Base-by-base conservation (phyloP, 1,140 invertebrate species). In the Lasaia peninsularis region DNA sequence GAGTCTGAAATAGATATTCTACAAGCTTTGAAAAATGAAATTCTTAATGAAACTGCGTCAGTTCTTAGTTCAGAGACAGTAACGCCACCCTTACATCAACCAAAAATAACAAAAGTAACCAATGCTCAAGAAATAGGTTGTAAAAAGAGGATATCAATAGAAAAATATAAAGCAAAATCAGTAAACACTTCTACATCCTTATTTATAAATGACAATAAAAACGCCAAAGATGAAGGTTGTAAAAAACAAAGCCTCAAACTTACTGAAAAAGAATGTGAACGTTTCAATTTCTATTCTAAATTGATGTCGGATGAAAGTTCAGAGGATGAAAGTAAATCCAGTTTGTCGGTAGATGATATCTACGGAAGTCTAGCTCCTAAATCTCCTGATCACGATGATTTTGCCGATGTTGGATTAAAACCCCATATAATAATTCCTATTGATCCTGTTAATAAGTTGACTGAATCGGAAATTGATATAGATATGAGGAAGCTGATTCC, bases 241-340 rank as follows among this genome's bases (percentile, higher is more conserved):
- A 85, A 78, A 62, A 87, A 88, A 67, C 71, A 82, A 61, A 88
- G 81, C 58, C 60, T 88, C 33, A 88, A 84, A 67, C 71, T 90
- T 53, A 90, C 89, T 9, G 82, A 86, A 60, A 89, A 89, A 65
- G 89, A 90, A 76, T 78, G 92, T 34, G 91, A 93, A 74, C 91
- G 91, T 69, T 90, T 93, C 56, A 93, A 93, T 67, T 89, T 86
- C 21, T 83, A 62, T 66, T 72, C 48, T 73, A 91, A 60, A 82
- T 73, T 59, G 80, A 55, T 63, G n/a, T 60, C 75, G 7, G 69
- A 67, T 58, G 76, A 81, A 58, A 75, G 71, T 62, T 81, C 80
- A 50, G 79, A 79, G 9, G 73, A 77, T 16, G 80, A 86, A 21
- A 65, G 62, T 40, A 56, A 34, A 65, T 52, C 60, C 7, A 56